Evolutionary conservation across 2,113 vertebrate species (phyloP).

Genomic region (Pampusana beccarii): DNA sequence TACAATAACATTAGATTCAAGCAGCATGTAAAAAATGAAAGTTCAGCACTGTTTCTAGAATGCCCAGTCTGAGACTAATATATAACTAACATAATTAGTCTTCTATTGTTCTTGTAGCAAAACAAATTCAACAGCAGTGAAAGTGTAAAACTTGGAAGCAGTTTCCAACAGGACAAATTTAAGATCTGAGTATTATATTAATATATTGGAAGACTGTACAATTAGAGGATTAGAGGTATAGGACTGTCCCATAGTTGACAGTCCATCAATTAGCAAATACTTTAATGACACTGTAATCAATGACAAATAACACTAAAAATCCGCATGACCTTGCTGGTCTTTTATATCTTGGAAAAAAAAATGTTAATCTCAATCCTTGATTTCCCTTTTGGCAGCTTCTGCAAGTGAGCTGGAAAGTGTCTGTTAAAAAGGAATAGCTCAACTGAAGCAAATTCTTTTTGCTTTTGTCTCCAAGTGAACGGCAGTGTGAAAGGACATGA

Average conservation of each 20-base stretch:
- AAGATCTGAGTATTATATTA: not conserved
- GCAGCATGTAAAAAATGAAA: slow-evolving; percentile 40
- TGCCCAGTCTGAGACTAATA: slow-evolving; percentile 13
- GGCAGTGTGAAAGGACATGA: slow-evolving; percentile 73
- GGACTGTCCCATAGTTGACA: not conserved
- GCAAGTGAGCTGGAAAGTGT: slow-evolving; percentile 74
- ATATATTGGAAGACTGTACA: not conserved
- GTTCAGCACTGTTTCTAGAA: slow-evolving; percentile 28
- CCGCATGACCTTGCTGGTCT: not conserved
- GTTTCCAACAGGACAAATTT: slow-evolving; percentile 47
- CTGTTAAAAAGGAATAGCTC: slow-evolving; percentile 74
- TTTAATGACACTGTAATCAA: not conserved
- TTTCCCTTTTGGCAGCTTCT: slow-evolving; percentile 65
- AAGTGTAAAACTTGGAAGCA: slow-evolving; percentile 38
- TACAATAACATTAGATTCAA: slow-evolving; percentile 36
- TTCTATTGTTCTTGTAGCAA: slow-evolving; percentile 63
- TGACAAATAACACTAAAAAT: not conserved
- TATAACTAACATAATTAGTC: slow-evolving; percentile 37
- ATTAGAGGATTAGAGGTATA: not conserved
- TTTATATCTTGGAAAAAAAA: slow-evolving; percentile 13
- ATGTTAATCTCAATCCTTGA: slow-evolving; percentile 34
- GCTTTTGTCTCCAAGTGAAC: slow-evolving; percentile 79
- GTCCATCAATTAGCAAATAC: not conserved
- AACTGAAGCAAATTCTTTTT: slow-evolving; percentile 79
- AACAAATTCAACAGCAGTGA: slow-evolving; percentile 46